Evolutionary conservation across 2,797 vertebrate genomes (phyloP), one percentile per base, ranked within the genome.

Genomic region (Mormyrops attenuatus): DNA sequence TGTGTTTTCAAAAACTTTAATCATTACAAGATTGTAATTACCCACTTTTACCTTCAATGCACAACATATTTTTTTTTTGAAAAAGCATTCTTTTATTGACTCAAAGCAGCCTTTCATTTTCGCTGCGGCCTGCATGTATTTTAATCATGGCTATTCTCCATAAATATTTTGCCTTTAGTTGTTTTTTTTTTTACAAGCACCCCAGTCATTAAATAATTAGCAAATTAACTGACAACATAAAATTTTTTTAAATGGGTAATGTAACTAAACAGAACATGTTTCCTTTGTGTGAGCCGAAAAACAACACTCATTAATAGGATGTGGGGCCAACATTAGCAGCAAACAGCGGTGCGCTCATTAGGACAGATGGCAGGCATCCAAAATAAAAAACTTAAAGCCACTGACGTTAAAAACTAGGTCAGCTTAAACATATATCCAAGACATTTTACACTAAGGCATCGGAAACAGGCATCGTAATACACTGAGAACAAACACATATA

Each of bases 181-280:
- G 90, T 91, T 26, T 13, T 17, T 34, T 85, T 66, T 88, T 91
- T 90, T 88, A 77, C 2, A 89, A 88, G 88, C 89, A 63, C 84
- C 44, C 38, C 47, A 57, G 49, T 50, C 26, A 88, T 66, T 89
- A 90, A 91, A 91, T 85, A 89, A 80, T 91, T 91, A 91, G 90
- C 91, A 91, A 93, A 91, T 92, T 91, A 92, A 90, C 89, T 91
- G 90, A 91, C 91, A 91, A 93, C 88, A 50, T 89, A 26, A 89
- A 92, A 93, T 20, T 77, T 90, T 80, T 88, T 87, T 30, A 91
- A 92, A 92, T 90, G 89, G 91, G 92, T 91, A 91, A 93, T 90
- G 77, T 91, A 90, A 87, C 89, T 87, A 90, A 93, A 92, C 89
- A 91, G 85, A 63, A 73, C 55, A 69, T 15, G 89, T 47, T 91